phyloP scores from a whole-genome alignment of 2,797 vertebrate genomes.

The Acipenser transmontanus region DNA sequence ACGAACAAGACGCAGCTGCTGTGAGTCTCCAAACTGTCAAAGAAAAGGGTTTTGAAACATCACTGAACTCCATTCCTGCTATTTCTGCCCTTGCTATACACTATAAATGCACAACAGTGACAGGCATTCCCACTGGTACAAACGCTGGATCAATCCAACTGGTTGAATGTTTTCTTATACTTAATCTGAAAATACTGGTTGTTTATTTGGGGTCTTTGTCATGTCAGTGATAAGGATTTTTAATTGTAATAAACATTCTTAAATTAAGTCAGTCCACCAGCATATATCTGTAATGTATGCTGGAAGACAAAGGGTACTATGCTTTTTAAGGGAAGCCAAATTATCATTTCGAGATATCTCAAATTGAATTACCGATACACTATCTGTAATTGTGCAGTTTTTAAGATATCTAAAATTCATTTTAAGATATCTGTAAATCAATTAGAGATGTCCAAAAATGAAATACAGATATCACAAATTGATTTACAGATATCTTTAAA shows the following conservation, averaged over 20 bases:
- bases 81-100: no score
- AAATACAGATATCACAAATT: no score
- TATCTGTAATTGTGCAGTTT: no score
- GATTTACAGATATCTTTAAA: no score
- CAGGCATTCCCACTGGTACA: conserved; percentile 47
- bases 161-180: conserved; percentile 28
- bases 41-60: conserved; percentile 13
- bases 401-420: no score
- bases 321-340: not conserved
- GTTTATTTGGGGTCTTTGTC: not conserved
- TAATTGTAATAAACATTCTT: not conserved
- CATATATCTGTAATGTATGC: conserved; percentile 15
- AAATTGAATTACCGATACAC: no score
- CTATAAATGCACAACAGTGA: conserved; percentile 6
- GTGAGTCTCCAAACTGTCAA: conserved; percentile 93
- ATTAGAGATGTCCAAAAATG: no score
- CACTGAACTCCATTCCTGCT: conserved; percentile 9
- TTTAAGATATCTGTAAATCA: no score
- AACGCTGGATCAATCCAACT: conserved; percentile 57
- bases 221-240: not conserved
- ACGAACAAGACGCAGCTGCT: conserved; percentile 91
- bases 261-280: conserved; percentile 40
- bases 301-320: conserved; percentile 18
- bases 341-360: no score
- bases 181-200: not conserved